A percentile compares a stretch with the other conserved stretches of the same genome.
These are phyloP conservation scores for Erebia epiphron DNA, from an alignment of 2,888 invertebrate genomes.

Conservation along the genomic window DNA sequence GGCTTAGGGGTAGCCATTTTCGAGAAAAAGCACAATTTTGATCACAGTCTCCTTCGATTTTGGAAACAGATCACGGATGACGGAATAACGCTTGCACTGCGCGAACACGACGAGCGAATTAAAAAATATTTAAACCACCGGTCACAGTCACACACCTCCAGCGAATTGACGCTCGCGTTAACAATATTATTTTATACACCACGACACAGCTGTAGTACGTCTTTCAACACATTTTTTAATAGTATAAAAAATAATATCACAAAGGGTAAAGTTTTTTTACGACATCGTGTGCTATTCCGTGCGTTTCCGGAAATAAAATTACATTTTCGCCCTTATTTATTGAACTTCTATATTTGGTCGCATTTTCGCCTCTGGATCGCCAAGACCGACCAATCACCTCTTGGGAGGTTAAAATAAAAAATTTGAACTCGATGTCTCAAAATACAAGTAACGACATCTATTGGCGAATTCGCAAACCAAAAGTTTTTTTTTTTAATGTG, in stretches of 20 bases:
- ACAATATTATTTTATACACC: constrained; percentile 24
- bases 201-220: constrained; percentile 39
- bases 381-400: constrained; percentile 57
- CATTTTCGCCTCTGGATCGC: constrained; percentile 40
- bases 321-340: constrained; percentile 61
- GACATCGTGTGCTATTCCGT: constrained; percentile 36
- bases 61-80: constrained; percentile 56
- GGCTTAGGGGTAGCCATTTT: constrained; percentile 77
- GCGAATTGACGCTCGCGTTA: constrained; percentile 33
- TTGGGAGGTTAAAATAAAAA: constrained; percentile 30
- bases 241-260: constrained; percentile 38
- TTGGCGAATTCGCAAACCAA: not conserved
- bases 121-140: constrained; percentile 44
- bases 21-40: constrained; percentile 67
- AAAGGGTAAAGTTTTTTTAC: constrained; percentile 38
- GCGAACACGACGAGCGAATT: constrained; percentile 52
- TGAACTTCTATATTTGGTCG: constrained; percentile 59
- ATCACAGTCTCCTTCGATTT: constrained; percentile 69
- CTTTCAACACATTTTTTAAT: constrained; percentile 33
- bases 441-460: constrained; percentile 40
- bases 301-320: constrained; percentile 11
- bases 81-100: constrained; percentile 72
- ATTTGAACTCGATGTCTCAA: constrained; percentile 29
- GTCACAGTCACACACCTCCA: constrained; percentile 43
- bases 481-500: no score